Percentiles rank a stretch among this genome's conserved stretches.
These are phyloP conservation scores for Zhengitettix transpicula DNA, from an alignment of 2,888 invertebrate species.

Conservation along the genomic window DNA sequence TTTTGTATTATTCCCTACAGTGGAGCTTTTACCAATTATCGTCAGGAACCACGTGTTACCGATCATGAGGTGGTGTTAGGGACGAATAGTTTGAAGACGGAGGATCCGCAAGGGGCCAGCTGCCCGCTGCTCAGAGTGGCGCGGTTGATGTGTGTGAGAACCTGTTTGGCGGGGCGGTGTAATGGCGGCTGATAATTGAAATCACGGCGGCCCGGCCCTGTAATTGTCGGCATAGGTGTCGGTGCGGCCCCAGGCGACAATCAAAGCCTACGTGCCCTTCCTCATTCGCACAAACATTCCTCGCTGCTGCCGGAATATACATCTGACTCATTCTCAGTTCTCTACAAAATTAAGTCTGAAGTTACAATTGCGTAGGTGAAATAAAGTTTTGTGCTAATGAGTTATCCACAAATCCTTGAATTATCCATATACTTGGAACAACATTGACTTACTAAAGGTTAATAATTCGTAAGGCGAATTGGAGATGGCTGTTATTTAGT, in stretches of 20 bases:
- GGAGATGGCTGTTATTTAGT: too few relatives aligned
- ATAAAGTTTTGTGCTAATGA: too few relatives aligned
- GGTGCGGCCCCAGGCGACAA: constrained; percentile 4
- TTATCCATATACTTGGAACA: too few relatives aligned
- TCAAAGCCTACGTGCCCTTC: not conserved
- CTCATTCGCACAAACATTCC: not conserved
- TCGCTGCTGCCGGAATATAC: not conserved
- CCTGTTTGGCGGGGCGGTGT: constrained; percentile 4
- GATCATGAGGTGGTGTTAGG: too few relatives aligned
- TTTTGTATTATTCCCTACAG: too few relatives aligned
- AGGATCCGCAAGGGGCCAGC: not conserved
- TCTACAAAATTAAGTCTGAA: too few relatives aligned
- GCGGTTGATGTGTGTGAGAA: not conserved
- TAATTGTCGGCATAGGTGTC: constrained; percentile 8
- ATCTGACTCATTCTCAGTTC: not conserved
- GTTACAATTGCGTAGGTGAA: too few relatives aligned
- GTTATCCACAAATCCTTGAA: too few relatives aligned
- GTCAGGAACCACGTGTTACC: too few relatives aligned
- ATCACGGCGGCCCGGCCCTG: constrained; percentile 9
- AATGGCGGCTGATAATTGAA: constrained; percentile 10
- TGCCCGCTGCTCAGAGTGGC: not conserved
- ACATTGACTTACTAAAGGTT: too few relatives aligned
- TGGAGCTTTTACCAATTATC: too few relatives aligned
- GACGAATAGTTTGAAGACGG: not conserved
- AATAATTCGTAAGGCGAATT: too few relatives aligned